These are phyloP conservation scores for Rhamphomyia laevipes DNA, from an alignment of 2,888 invertebrate species.

Conservation along the genomic window DNA sequence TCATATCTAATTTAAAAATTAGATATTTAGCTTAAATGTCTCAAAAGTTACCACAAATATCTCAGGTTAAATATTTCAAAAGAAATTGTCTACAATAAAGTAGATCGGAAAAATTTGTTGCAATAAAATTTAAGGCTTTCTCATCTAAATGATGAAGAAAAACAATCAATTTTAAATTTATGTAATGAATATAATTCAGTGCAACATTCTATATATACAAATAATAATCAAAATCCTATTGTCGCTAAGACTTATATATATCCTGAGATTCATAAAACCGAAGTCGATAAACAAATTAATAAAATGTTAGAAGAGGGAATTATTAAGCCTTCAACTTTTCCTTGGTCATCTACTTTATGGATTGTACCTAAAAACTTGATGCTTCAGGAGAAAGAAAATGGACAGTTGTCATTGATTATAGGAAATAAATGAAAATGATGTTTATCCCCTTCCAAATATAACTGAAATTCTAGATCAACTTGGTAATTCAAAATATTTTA, in stretches of 20 bases:
- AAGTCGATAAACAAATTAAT: slow-evolving; percentile 17
- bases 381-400: slow-evolving; percentile 20
- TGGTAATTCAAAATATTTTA: slow-evolving; percentile 27
- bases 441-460: slow-evolving; percentile 27
- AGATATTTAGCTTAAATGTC: too few species aligned
- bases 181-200: slow-evolving; percentile 18
- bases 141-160: slow-evolving; percentile 22
- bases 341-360: slow-evolving; percentile 18
- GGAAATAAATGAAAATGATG: slow-evolving; percentile 25
- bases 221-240: slow-evolving; percentile 3
- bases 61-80: not conserved
- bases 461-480: slow-evolving; percentile 27
- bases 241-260: slow-evolving; percentile 6
- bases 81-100: not conserved
- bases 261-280: slow-evolving; percentile 8
- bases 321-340: slow-evolving; percentile 17
- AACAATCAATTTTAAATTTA: slow-evolving; percentile 14
- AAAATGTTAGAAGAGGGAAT: slow-evolving; percentile 22
- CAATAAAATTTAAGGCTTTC: slow-evolving; percentile 7
- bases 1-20: too few species aligned
- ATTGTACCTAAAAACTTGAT: slow-evolving; percentile 26
- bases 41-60: not conserved
- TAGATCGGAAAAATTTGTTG: not conserved
- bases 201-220: not conserved
- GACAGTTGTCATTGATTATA: slow-evolving; percentile 29